These are phyloP conservation scores for Bettongia penicillata DNA, from an alignment of 2,113 vertebrate genomes.

Conservation along the genomic window DNA sequence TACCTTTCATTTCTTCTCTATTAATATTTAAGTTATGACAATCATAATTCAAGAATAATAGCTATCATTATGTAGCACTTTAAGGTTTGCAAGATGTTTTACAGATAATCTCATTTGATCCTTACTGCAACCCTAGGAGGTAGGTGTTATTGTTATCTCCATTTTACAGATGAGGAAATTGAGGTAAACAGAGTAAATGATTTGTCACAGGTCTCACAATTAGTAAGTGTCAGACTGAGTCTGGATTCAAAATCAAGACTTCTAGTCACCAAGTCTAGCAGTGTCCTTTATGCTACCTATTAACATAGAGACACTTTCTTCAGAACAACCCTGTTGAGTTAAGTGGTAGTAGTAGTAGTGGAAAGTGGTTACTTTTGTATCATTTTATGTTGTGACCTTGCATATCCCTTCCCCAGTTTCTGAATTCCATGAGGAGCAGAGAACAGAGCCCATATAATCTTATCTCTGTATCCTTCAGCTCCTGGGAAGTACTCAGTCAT, in stretches of 20 bases:
- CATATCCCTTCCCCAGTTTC: not conserved
- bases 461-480: not conserved
- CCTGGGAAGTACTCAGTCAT: not conserved
- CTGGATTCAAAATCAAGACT: not conserved
- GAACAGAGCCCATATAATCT: not conserved
- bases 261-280: not conserved
- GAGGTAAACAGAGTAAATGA: not conserved
- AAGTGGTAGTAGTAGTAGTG: too few relatives aligned
- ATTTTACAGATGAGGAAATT: not conserved
- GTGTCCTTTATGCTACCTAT: not conserved
- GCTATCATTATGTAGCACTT: not conserved
- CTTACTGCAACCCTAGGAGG: not conserved
- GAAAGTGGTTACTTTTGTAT: not conserved
- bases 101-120: not conserved
- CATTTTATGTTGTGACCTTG: not conserved
- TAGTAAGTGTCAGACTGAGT: not conserved
- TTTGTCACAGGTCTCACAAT: not conserved
- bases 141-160: not conserved
- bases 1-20: constrained; percentile 36
- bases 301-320: not conserved
- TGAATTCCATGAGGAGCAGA: not conserved
- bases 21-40: not conserved
- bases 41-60: not conserved
- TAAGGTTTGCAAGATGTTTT: not conserved
- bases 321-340: not conserved